These are phyloP conservation scores for Rhimphoctona megacephalus DNA, from an alignment of 2,888 invertebrate species.

Conservation along the genomic window DNA sequence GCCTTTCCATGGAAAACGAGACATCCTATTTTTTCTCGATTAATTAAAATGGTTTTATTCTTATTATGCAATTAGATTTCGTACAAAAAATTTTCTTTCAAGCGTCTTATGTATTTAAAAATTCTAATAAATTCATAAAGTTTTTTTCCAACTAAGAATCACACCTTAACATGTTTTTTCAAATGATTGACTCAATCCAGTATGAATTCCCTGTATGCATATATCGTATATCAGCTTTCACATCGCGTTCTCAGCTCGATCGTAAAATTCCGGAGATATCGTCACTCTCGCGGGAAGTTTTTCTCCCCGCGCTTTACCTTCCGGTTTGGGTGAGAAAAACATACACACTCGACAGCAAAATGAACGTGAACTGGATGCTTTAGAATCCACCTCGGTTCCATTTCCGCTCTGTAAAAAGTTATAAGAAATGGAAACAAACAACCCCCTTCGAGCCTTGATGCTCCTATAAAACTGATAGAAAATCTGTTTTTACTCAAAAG, in stretches of 20 bases:
- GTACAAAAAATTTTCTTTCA: neutral
- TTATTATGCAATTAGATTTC: neutral
- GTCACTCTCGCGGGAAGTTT: conserved; percentile 56
- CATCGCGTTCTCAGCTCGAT: conserved; percentile 60
- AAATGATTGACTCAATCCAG: neutral
- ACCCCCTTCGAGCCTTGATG: neutral
- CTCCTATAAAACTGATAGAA: neutral
- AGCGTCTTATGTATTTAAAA: neutral
- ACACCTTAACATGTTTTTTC: neutral
- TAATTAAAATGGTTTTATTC: neutral
- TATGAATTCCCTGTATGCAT: conserved; percentile 11
- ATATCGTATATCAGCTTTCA: conserved; percentile 32
- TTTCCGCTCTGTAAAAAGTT: conserved; percentile 53
- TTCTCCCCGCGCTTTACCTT: conserved; percentile 10
- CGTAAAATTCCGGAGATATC: conserved; percentile 66
- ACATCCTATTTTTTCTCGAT: neutral
- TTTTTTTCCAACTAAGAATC: neutral
- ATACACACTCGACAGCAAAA: conserved; percentile 50
- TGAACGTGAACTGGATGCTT: conserved; percentile 65
- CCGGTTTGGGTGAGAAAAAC: conserved; percentile 36
- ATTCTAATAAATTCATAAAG: neutral
- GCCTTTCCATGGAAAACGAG: neutral
- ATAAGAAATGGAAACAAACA: conserved; percentile 44
- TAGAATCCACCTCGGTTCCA: conserved; percentile 53
- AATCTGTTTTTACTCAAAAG: neutral